Evolutionary conservation across 1,140 invertebrate genomes (phyloP), one percentile per base, ranked within the genome.

Genomic region (Drosophila kohkoa): DNA sequence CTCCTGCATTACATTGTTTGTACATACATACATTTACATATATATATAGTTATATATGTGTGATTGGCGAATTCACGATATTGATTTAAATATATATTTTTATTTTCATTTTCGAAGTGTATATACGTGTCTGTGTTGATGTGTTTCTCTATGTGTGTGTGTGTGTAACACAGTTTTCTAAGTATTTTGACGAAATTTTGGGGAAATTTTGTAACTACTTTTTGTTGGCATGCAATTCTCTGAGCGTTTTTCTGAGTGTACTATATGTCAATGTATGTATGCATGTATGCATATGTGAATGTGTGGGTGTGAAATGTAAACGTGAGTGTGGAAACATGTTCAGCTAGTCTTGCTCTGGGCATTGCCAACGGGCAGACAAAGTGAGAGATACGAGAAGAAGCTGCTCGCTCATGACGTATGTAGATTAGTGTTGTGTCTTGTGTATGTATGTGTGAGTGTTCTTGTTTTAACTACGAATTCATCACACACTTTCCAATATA

Each of bases 1-100:
- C 95, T 96, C 94, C 92, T 92, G 90, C 89, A 81, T 90, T 83
- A 82, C 81, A 85, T 85, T 74, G 77, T 81, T 38, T 32, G 30
- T 74, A 79, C 63, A 69, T 81, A 67, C 77, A 86, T 75, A 76
- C 43, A 52, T 28, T 52, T 63, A 49, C 48, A 63, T 63, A 79
- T 67, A 79, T 67, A 46, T 60, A 55, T 35, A 59, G 8, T 55
- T 4, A 65, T 68, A 70, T 57, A 74, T 68, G 73, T 60, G 67
- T 69, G 65, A 69, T 73, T 67, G 69, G 45, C 46, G 67, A 43
- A 57, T 74, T 69, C 64, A 69, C 71, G 41, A 69, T 32, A 55
- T 74, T 74, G 30, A 62, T 30, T 73, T 66, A 45, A 60, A 16
- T 63, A 57, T 58, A 63, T 13, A 13, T 43, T 25, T 60, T 55